Evolutionary conservation across 2,888 invertebrate genomes (phyloP), one percentile per base, ranked within the genome.

Genomic region (Abscondita cerata): DNA sequence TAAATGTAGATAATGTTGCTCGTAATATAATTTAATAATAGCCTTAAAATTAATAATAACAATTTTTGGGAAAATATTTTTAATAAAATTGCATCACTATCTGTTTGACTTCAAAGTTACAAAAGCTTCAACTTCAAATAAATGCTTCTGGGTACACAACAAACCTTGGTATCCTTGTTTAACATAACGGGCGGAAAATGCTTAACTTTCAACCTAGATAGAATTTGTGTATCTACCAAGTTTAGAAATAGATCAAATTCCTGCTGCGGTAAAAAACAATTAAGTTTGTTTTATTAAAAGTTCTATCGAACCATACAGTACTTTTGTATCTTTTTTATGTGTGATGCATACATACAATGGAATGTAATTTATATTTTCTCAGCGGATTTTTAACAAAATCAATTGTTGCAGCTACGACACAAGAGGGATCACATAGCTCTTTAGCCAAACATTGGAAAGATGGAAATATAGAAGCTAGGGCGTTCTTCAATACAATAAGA

Each of bases 361-460:
- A 25, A 25, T 25, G 6, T 6, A 25, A 25, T 6, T 25, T 25
- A 25, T 25, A 25, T 25, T 25, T 25, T 25, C 25, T 25, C 25
- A 25, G 6, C 6, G 6, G 25, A 25, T 25, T 48, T 20, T 19
- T 52, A 40, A 51, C 31, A 18, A 18, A 52, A 36, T 36, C 40
- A 38, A 36, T 44, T 33, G 31, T 51, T 51, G 15, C 85, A 91
- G 91, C 79, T 90, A 88, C 81, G 91, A 91, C 77, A 85, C 88
- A 54, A 83, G 91, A 53, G n/a, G 85, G 83, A 38, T 83, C 84
- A 62, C 80, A 81, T 67, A 79, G 82, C 63, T 83, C 83, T 50
- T 83, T 86, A 33, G 83, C 87, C 6, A 86, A 88, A 20, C 89
- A 90, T 73, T 92, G 91, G 91, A 86, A 87, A 64, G 89, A 90